Evolutionary conservation across 2,113 vertebrate species (phyloP), one percentile per base, ranked within the genome.

Genomic region (Oncorhynchus keta): DNA sequence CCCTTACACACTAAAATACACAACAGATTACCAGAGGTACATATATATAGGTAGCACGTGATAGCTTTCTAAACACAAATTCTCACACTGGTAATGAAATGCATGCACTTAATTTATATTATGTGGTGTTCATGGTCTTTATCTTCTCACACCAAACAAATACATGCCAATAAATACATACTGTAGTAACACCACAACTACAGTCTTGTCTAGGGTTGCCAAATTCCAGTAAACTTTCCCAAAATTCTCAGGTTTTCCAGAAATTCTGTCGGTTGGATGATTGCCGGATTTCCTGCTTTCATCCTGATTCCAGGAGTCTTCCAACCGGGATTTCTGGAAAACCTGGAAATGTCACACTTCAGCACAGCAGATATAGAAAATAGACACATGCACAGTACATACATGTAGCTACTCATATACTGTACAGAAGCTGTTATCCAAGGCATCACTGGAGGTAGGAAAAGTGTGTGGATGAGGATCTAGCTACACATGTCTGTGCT

Each of bases 81-180:
- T 49, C 68, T 70, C 9, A 70, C n/a, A 70, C 39, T 48, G n/a
- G 20, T 20, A 39, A 39, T 8, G 8, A 39, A 39, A 18, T 68
- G 11, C 67, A 39, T 67, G 4, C 13, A 18, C 28, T 1, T 11
- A 0, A 20, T 62, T 9, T 30, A 16, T 4, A 11, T 3, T 22
- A 64, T 76, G 77, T 84, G 84, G 28, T 78, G 81, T 69, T 30
- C 24, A 59, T 81, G 86, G 20, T 32, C 88, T 90, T 90, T 88
- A 87, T 85, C 86, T 78, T 84, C 83, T 85, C 86, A 39, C 8
- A 83, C 65, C 72, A n/a, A 39, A 39, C 35, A 39, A 39, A 39
- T 39, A 9, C 35, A 39, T 39, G 35, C 7, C 35, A 39, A 9
- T 39, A 39, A 39, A 39, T 39, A 39, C 35, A 39, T 39, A 39